Conservation (phyloP, 2,113 vertebrate species). For the Halcyon malimbica region DNA sequence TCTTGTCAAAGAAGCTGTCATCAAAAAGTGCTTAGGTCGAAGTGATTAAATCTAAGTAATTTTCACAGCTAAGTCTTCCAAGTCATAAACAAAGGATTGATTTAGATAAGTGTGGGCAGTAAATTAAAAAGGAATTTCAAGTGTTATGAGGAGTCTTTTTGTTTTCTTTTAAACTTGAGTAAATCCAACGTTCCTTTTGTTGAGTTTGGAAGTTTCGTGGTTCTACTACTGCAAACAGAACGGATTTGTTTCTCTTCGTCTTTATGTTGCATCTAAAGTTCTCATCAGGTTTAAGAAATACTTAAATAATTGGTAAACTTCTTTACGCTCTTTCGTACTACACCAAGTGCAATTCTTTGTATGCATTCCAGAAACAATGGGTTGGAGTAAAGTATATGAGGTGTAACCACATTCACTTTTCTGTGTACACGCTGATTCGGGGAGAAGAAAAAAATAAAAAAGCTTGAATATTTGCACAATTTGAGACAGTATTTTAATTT, state of each 20-base stretch:
- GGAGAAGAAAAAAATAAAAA: neutral
- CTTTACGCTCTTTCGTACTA: neutral
- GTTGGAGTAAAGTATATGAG: neutral
- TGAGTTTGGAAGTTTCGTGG: neutral
- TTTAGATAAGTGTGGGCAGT: neutral
- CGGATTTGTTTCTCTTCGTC: neutral
- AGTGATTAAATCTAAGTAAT: neutral
- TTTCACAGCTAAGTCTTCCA: neutral
- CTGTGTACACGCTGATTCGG: neutral
- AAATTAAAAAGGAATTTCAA: neutral
- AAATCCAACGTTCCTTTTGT: neutral
- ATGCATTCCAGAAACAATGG: neutral
- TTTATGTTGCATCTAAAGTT: neutral
- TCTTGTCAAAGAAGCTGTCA: neutral
- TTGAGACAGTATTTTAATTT: constrained; percentile 52
- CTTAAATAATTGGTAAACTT: neutral
- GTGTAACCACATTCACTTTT: neutral
- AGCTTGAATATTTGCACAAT: neutral
- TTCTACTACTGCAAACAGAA: neutral
- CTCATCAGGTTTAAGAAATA: neutral
- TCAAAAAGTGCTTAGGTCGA: neutral
- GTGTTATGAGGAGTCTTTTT: neutral
- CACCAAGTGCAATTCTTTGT: neutral
- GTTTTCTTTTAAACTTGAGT: neutral
- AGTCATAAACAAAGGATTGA: neutral